Evolutionary conservation across 1,140 invertebrate species (phyloP).

Genomic region (Meloidogyne floridensis): DNA sequence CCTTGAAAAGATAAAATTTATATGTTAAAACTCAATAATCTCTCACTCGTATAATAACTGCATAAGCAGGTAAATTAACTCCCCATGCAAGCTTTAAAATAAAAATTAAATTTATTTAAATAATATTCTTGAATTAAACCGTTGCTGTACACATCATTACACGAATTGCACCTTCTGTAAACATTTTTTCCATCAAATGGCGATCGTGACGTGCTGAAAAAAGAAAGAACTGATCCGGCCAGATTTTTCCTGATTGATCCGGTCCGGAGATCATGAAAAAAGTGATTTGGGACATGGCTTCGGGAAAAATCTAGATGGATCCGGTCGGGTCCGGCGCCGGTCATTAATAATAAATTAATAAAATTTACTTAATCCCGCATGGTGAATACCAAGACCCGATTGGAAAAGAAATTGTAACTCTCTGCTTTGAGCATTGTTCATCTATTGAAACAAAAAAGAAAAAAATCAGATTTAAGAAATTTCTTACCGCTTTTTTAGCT

Average conservation of each 20-base stretch:
- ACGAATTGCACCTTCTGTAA: conserved; percentile 83
- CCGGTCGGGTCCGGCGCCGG: too few species aligned
- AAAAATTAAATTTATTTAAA: too few species aligned
- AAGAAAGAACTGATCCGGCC: too few species aligned
- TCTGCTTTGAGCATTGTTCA: conserved; percentile 68
- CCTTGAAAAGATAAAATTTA: conserved; percentile 65
- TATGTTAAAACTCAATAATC: conserved; percentile 68
- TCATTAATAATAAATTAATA: conserved; percentile 1
- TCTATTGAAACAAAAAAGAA: conserved; percentile 32
- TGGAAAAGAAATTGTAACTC: conserved; percentile 74
- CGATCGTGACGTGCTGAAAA: conserved; percentile 49
- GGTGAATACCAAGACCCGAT: conserved; percentile 88
- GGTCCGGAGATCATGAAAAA: too few species aligned
- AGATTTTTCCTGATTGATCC: too few species aligned
- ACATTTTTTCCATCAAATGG: conserved; percentile 82
- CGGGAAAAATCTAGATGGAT: too few species aligned
- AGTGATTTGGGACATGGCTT: too few species aligned
- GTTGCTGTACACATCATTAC: conserved; percentile 96
- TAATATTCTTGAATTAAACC: too few species aligned
- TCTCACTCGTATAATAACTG: conserved; percentile 87
- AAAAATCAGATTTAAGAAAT: neutral
- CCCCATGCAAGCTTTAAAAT: conserved; percentile 83
- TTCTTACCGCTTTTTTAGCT: conserved; percentile 66
- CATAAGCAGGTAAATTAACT: conserved; percentile 90
- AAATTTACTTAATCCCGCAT: conserved; percentile 80